Percentiles rank a stretch among this genome's conserved stretches.
Conservation (phyloP, 2,888 invertebrate genomes). For the Trachelus iudaicus region DNA sequence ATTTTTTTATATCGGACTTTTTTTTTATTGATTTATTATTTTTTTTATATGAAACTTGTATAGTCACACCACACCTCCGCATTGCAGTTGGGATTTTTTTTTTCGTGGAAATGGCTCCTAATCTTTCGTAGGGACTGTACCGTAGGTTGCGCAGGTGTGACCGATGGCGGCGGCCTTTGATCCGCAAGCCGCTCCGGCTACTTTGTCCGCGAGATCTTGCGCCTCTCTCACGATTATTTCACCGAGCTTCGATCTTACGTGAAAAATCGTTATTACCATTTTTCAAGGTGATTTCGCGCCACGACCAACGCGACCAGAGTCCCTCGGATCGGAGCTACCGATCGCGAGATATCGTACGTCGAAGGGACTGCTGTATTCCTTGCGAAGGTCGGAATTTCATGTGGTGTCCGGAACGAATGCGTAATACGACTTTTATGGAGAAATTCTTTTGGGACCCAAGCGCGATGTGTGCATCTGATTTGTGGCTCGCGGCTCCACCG, state of each 20-base stretch:
- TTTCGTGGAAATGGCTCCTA: constrained; percentile 25
- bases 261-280: constrained; percentile 30
- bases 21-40: not conserved
- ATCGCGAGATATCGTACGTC: constrained; percentile 27
- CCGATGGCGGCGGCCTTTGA: constrained; percentile 64
- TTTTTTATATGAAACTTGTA: not conserved
- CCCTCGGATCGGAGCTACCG: constrained; percentile 17
- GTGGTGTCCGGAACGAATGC: constrained; percentile 60
- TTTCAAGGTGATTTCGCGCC: not conserved
- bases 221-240: constrained; percentile 38
- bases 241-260: constrained; percentile 38
- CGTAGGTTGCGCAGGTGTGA: constrained; percentile 63
- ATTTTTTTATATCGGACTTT: not conserved
- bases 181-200: constrained; percentile 57
- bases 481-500: constrained; percentile 45
- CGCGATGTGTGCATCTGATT: constrained; percentile 58
- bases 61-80: not conserved
- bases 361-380: not conserved
- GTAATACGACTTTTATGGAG: constrained; percentile 65
- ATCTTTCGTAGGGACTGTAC: constrained; percentile 58
- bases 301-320: not conserved
- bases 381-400: constrained; percentile 49
- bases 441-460: constrained; percentile 40
- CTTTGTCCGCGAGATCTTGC: constrained; percentile 56
- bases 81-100: not conserved